These are phyloP conservation scores for Melanostoma mellinum DNA, from an alignment of 2,888 invertebrate species.

Conservation along the genomic window DNA sequence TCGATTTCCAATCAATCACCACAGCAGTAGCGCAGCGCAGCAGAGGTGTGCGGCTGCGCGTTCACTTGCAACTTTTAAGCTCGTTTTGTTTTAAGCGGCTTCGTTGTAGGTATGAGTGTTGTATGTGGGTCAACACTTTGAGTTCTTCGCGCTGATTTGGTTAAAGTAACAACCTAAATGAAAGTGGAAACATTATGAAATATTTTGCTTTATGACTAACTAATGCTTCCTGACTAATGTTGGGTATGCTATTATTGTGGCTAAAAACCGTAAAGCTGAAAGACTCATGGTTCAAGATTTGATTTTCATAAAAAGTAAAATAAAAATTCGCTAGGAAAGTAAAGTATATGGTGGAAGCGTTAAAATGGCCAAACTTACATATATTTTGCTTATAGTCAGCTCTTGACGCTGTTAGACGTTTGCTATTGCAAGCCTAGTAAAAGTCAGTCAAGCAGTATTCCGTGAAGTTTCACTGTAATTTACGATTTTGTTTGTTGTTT, in stretches of 20 bases:
- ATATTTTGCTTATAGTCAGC: background rate
- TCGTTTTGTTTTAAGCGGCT: background rate
- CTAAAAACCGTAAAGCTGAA: slow-evolving; percentile 46
- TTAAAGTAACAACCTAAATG: slow-evolving; percentile 39
- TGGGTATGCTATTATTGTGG: slow-evolving; percentile 29
- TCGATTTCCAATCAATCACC: slow-evolving; percentile 39
- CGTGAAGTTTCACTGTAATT: slow-evolving; percentile 43
- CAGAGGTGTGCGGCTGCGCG: background rate
- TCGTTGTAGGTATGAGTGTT: slow-evolving; percentile 16
- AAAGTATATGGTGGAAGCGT: background rate
- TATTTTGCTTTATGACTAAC: slow-evolving; percentile 40
- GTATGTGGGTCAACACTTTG: slow-evolving; percentile 60
- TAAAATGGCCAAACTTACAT: slow-evolving; percentile 3
- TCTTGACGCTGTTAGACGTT: background rate
- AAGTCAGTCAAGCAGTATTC: slow-evolving; percentile 50
- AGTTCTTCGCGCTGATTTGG: slow-evolving; percentile 40
- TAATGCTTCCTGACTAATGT: slow-evolving; percentile 44
- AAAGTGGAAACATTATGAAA: slow-evolving; percentile 71
- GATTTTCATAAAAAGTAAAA: background rate
- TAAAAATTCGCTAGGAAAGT: background rate
- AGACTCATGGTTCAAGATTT: slow-evolving; percentile 22
- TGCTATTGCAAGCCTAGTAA: slow-evolving; percentile 8
- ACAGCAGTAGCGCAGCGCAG: background rate
- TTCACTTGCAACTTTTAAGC: slow-evolving; percentile 51
- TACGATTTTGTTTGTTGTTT: background rate